Conservation (phyloP, 2,888 invertebrate species). For the Eurois occulta region DNA sequence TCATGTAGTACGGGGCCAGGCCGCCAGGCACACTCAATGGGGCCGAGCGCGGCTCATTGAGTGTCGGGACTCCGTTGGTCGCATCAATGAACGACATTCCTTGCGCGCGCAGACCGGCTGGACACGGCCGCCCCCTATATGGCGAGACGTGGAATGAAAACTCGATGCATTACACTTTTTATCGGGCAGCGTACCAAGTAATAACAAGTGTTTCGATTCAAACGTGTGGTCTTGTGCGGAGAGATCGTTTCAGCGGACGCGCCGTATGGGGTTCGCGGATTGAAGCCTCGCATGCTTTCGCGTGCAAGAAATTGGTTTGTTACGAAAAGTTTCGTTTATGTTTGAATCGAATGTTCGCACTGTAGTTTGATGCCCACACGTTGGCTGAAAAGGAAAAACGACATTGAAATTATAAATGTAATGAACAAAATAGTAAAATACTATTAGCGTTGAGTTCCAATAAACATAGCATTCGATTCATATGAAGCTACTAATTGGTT, state of each 20-base stretch:
- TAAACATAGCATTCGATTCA: not conserved
- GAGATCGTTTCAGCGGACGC: constrained; percentile 38
- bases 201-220: constrained; percentile 48
- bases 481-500: not conserved
- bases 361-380: not conserved
- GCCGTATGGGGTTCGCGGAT: constrained; percentile 8
- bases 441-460: not conserved
- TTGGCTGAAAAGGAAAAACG: not conserved
- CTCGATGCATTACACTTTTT: constrained; percentile 64
- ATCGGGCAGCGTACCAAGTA: constrained; percentile 53
- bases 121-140: constrained; percentile 65
- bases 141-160: constrained; percentile 72
- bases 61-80: constrained; percentile 47
- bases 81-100: constrained; percentile 76
- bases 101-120: constrained; percentile 72
- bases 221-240: constrained; percentile 45
- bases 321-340: constrained; percentile 6
- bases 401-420: not conserved
- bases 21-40: constrained; percentile 62
- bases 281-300: constrained; percentile 14
- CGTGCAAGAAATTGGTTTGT: constrained; percentile 18
- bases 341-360: constrained; percentile 11
- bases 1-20: constrained; percentile 12
- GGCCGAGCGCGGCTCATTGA: constrained; percentile 70
- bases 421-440: not conserved